Conservation (phyloP, 2,888 invertebrate genomes). For the Brenthis ino region DNA sequence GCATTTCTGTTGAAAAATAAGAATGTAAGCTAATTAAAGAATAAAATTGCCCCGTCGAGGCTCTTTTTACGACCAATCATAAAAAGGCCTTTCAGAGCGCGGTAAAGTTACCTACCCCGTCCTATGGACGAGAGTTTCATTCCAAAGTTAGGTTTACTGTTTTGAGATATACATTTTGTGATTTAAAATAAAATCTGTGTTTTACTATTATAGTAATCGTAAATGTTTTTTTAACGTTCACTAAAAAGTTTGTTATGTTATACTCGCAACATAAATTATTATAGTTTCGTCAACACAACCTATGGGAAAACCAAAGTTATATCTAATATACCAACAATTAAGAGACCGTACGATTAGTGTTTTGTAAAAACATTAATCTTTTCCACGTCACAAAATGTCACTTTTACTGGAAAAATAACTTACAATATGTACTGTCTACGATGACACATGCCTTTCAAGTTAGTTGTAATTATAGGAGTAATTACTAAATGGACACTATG, state of each 20-base stretch:
- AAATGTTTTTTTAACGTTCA: no score
- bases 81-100: slow-evolving; percentile 69
- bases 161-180: slow-evolving; percentile 49
- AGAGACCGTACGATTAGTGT: no score
- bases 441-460: slow-evolving; percentile 20
- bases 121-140: slow-evolving; percentile 58
- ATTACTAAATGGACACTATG: slow-evolving; percentile 26
- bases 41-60: slow-evolving; percentile 67
- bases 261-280: no score
- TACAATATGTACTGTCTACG: not conserved
- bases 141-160: slow-evolving; percentile 53
- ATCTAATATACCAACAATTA: no score
- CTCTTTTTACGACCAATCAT: slow-evolving; percentile 74
- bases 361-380: not conserved
- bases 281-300: no score
- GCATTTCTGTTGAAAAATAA: slow-evolving; percentile 52
- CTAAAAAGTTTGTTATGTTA: no score
- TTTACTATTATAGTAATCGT: not conserved
- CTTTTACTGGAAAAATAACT: not conserved
- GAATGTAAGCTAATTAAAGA: slow-evolving; percentile 72
- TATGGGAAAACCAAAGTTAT: no score
- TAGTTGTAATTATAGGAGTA: slow-evolving; percentile 26
- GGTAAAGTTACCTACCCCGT: slow-evolving; percentile 61
- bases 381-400: slow-evolving; percentile 3
- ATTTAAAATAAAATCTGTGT: not conserved